phyloP scores from a whole-genome alignment of 2,888 invertebrate species.

The Caenorhabditis parvicauda region DNA sequence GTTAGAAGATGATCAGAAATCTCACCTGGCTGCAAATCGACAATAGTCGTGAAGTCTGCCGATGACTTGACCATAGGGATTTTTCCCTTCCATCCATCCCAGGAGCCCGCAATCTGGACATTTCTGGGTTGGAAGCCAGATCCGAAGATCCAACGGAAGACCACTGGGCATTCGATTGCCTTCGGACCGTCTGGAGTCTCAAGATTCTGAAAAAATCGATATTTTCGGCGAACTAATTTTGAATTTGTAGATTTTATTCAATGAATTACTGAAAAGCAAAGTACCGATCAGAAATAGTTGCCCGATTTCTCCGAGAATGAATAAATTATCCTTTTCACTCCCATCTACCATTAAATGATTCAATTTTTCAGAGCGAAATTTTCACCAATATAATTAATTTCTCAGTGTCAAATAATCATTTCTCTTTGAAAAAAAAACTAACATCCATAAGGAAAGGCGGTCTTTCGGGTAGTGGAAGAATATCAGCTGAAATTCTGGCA shows the following conservation, averaged over 20 bases:
- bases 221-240: not conserved
- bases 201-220: no score
- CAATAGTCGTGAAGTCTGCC: conserved; percentile 95
- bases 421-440: not conserved
- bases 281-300: not conserved
- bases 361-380: no score
- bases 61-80: conserved; percentile 91
- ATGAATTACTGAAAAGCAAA: not conserved
- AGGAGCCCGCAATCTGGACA: conserved; percentile 57
- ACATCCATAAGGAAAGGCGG: conserved; percentile 28
- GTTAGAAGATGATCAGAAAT: no score
- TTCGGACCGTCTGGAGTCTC: conserved; percentile 29
- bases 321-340: not conserved
- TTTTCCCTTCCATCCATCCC: conserved; percentile 83
- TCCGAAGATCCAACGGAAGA: conserved; percentile 58
- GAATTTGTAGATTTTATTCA: not conserved
- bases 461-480: conserved; percentile 22
- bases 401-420: not conserved
- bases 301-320: not conserved
- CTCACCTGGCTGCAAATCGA: conserved; percentile 66
- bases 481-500: conserved; percentile 15
- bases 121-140: conserved; percentile 21
- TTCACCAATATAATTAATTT: not conserved
- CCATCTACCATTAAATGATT: no score
- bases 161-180: conserved; percentile 60